These are phyloP conservation scores for Polyploca ridens DNA, from an alignment of 2,888 invertebrate species.

Conservation along the genomic window DNA sequence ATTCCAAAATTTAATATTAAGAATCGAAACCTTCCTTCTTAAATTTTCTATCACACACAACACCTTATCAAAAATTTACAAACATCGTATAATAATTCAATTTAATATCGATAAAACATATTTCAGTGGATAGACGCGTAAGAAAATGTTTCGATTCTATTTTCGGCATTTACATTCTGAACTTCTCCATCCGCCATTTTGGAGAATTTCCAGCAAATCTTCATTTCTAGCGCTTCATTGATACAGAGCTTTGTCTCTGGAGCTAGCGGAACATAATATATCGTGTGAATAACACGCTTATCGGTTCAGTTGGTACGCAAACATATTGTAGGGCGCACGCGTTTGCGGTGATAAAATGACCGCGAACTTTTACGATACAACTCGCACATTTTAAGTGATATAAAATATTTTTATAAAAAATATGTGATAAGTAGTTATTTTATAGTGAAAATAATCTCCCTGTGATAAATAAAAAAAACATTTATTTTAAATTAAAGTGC, in stretches of 20 bases:
- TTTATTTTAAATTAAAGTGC: slow-evolving; percentile 32
- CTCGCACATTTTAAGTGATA: slow-evolving; percentile 12
- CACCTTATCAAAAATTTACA: too few relatives aligned
- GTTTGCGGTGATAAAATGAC: slow-evolving; percentile 23
- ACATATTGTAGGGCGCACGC: slow-evolving; percentile 23
- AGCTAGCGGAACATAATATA: slow-evolving; percentile 3
- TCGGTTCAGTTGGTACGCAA: slow-evolving; percentile 36
- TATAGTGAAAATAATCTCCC: slow-evolving; percentile 37
- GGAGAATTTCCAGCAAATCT: background rate
- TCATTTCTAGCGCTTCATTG: background rate
- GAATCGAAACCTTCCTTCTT: too few relatives aligned
- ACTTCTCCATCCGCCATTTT: background rate
- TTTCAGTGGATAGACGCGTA: background rate
- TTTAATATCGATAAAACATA: background rate
- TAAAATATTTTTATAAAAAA: slow-evolving; percentile 12
- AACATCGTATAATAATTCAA: too few relatives aligned
- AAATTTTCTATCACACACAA: too few relatives aligned
- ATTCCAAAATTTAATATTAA: too few relatives aligned
- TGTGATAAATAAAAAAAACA: slow-evolving; percentile 62
- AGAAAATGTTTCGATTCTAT: background rate
- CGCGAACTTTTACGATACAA: slow-evolving; percentile 21
- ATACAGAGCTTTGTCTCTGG: background rate
- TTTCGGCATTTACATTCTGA: background rate
- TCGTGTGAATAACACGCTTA: slow-evolving; percentile 11
- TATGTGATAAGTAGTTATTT: slow-evolving; percentile 19